Conservation (phyloP, 2,797 vertebrate species). For the Pangasius mekongensis region DNA sequence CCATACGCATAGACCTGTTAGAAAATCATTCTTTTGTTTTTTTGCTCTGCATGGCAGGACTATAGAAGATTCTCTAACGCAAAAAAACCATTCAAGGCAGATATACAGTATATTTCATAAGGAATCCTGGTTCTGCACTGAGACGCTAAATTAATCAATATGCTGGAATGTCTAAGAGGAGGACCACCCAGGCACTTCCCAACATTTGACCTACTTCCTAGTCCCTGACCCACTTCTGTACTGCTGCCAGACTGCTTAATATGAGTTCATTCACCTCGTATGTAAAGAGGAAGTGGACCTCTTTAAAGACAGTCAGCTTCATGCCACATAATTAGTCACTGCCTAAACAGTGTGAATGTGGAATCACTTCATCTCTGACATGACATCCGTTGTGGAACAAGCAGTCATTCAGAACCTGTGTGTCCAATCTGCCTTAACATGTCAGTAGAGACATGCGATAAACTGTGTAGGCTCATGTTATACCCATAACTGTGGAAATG, state of each 20-base stretch:
- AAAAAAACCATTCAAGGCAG: neutral
- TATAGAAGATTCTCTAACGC: neutral
- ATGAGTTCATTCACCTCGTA: conserved; percentile 17
- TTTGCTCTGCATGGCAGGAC: neutral
- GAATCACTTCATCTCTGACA: neutral
- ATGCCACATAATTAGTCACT: neutral
- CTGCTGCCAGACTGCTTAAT: neutral
- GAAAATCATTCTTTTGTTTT: neutral
- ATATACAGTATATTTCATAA: conserved; percentile 45
- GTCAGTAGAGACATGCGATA: neutral
- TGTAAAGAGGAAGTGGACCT: neutral
- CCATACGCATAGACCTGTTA: neutral
- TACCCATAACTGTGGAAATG: neutral
- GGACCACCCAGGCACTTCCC: neutral
- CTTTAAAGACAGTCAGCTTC: neutral
- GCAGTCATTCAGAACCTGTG: neutral
- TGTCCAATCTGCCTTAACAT: neutral
- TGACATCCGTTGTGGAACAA: neutral
- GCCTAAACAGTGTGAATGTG: no score
- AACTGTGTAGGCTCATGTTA: neutral
- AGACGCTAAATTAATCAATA: neutral
- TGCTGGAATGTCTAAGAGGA: conserved; percentile 1
- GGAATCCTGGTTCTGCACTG: neutral
- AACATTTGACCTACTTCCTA: conserved; percentile 24
- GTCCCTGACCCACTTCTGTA: neutral